These are phyloP conservation scores for Perizoma affinitatum DNA, from an alignment of 2,888 invertebrate genomes.

Conservation along the genomic window DNA sequence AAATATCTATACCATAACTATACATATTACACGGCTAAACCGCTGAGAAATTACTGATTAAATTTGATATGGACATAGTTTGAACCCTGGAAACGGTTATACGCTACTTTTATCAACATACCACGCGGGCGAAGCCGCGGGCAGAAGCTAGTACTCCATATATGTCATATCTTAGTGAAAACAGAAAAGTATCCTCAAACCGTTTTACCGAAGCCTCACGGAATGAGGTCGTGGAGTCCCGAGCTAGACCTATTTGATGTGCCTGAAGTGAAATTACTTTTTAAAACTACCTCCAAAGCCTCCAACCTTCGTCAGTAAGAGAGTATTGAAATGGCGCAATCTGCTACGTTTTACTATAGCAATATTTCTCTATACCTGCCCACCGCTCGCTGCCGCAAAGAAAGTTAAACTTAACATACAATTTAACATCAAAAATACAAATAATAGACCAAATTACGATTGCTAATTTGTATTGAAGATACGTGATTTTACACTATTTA, in stretches of 20 bases:
- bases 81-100: too few species aligned
- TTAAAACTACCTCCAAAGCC: conserved; percentile 21
- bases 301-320: conserved; percentile 5
- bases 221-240: conserved; percentile 31
- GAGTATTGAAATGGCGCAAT: conserved; percentile 23
- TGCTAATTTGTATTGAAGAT: too few species aligned
- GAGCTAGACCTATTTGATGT: conserved; percentile 44
- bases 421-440: neutral
- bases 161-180: conserved; percentile 10
- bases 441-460: too few species aligned
- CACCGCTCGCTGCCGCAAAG: too few species aligned
- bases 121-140: too few species aligned
- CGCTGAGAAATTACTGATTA: too few species aligned
- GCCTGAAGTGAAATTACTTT: conserved; percentile 21
- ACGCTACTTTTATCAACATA: too few species aligned
- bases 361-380: conserved; percentile 10
- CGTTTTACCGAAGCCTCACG: conserved; percentile 26
- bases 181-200: conserved; percentile 15
- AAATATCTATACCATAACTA: too few species aligned
- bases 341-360: conserved; percentile 17
- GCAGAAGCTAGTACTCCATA: too few species aligned
- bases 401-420: conserved; percentile 8
- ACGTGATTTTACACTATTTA: too few species aligned
- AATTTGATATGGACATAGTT: too few species aligned
- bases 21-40: too few species aligned